Base-by-base conservation (phyloP, 2,888 invertebrate genomes). In the Agrotis ipsilon region DNA sequence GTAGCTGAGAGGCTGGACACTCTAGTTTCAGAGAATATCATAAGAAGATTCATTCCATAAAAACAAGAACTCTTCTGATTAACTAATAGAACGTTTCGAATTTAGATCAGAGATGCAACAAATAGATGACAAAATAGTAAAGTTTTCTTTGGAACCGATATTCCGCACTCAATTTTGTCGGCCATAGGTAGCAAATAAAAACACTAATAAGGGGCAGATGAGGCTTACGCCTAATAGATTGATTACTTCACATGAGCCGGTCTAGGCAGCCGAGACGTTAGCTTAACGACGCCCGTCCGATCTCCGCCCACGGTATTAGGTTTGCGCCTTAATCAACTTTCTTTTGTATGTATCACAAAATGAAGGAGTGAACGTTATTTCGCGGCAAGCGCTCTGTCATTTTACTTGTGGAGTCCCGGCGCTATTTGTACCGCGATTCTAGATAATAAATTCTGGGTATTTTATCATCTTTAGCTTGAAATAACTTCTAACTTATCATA, bases 211-310 rank as follows among this genome's bases (percentile, higher is more conserved):
- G 72, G 74, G 51, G 49, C 69, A 80, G 81, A 88, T 82, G 78
- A 87, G 67, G 79, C 83, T 84, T 72, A 81, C 68, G 71, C 64
- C 81, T 86, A 81, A 83, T 85, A 84, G 87, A 90, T 89, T 88
- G 83, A 88, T 89, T 80, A 85, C 76, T 77, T 75, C 80, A 79
- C 80, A 80, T 74, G 70, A 80, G 71, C 70, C 70, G 67, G 76
- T 75, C 81, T 78, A 86, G 79, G 80, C 78, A 78, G 77, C 82
- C 79, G 77, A 83, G 80, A 68, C 73, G 81, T 81, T 75, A 77
- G 78, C 84, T 85, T 82, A 82, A 83, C 84, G 85, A 83, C 75
- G 75, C 62, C 72, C 49, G 75, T 52, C 71, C 69, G 67, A 77
- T 74, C 66, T 63, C 76, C 71, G 60, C 74, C 75, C 67, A 60